These are phyloP conservation scores for Triplophysa rosa DNA, from an alignment of 2,113 vertebrate species.

Conservation along the genomic window DNA sequence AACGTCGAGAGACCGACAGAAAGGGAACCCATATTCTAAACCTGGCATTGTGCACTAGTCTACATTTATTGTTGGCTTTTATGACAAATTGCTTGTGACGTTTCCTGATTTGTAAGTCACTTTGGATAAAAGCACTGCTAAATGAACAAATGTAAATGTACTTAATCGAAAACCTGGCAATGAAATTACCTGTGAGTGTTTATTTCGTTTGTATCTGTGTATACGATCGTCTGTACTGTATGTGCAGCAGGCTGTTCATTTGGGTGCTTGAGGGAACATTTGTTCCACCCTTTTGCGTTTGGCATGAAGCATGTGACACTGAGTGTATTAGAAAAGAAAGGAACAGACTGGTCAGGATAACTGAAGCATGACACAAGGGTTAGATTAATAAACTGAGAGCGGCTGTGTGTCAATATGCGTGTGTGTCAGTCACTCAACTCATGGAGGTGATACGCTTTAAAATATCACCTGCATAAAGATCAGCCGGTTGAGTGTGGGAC, in stretches of 20 bases:
- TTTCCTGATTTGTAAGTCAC: no score
- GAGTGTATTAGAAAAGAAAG: background rate
- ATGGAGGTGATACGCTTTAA: background rate
- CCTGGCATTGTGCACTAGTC: no score
- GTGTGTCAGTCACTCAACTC: background rate
- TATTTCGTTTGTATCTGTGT: background rate
- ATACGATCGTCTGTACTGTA: background rate
- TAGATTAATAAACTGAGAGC: background rate
- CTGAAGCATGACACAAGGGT: background rate
- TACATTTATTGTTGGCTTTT: no score
- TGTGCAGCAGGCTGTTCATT: background rate
- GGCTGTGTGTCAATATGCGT: background rate
- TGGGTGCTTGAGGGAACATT: background rate
- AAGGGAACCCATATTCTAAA: no score
- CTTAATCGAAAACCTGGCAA: no score
- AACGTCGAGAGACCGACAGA: no score
- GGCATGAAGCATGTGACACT: background rate
- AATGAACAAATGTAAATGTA: no score
- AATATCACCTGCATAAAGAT: background rate
- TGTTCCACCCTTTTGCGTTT: background rate
- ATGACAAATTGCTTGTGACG: no score
- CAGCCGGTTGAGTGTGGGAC: background rate
- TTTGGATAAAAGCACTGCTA: no score
- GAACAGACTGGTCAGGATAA: background rate
- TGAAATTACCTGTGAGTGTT: background rate